phyloP scores from a whole-genome alignment of 2,797 vertebrate genomes.

The Neosilurus hyrtlii region DNA sequence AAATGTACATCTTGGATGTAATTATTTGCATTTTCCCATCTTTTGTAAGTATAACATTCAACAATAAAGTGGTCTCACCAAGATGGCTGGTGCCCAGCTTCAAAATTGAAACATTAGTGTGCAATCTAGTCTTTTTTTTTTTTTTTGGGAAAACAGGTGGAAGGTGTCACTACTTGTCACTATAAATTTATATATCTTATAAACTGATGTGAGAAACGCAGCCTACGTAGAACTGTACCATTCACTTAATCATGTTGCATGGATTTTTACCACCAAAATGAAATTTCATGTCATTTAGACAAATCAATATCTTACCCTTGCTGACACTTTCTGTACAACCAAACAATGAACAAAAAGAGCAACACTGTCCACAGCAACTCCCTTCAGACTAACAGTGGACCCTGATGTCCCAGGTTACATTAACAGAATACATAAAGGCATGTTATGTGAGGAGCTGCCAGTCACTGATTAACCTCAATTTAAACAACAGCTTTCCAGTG shows the following conservation, averaged over 20 bases:
- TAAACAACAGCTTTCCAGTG: neutral
- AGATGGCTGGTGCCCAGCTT: no score
- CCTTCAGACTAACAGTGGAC: neutral
- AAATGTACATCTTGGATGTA: no score
- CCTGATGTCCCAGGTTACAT: neutral
- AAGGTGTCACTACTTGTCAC: no score
- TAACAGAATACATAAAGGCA: slow-evolving; percentile 1
- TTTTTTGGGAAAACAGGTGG: no score
- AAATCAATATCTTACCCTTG: neutral
- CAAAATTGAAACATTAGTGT: no score
- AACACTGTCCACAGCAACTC: neutral
- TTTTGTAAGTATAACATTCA: no score
- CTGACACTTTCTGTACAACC: neutral
- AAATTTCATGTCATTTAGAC: neutral
- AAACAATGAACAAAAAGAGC: neutral
- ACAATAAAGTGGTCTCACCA: no score
- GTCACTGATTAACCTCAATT: neutral
- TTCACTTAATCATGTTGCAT: neutral
- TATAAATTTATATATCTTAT: no score
- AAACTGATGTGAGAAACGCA: neutral
- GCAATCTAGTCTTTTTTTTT: no score
- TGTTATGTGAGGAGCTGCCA: slow-evolving; percentile 6
- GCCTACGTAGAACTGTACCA: neutral
- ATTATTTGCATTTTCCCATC: no score
- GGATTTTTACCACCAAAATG: neutral